Evolutionary conservation across 2,113 vertebrate species (phyloP).

Genomic region (Embiotoca jacksoni): DNA sequence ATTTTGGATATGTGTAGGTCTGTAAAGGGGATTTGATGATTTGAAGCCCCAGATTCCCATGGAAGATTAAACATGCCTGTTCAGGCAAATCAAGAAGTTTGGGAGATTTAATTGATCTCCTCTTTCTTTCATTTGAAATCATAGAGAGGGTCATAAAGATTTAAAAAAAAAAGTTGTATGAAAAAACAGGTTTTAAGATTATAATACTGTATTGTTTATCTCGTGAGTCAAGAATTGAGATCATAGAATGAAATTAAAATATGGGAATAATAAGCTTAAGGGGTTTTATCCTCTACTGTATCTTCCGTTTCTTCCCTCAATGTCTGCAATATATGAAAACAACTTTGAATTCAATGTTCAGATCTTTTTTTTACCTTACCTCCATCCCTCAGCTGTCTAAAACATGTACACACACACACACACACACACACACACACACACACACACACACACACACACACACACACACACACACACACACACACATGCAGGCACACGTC

Average conservation of each 20-base stretch:
- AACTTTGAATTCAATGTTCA: not conserved
- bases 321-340: not conserved
- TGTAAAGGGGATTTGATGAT: slow-evolving; percentile 3
- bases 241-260: too few relatives aligned
- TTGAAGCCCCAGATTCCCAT: not conserved
- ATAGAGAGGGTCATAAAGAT: not conserved
- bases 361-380: not conserved
- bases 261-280: too few relatives aligned
- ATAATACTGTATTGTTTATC: too few relatives aligned
- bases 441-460: not conserved
- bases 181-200: too few relatives aligned
- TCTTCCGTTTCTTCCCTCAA: too few relatives aligned
- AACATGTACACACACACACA: not conserved
- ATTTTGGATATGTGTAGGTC: not conserved
- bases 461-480: not conserved
- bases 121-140: not conserved
- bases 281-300: too few relatives aligned
- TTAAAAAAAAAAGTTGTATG: too few relatives aligned
- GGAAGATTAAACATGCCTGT: not conserved
- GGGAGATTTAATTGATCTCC: not conserved
- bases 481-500: not conserved
- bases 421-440: not conserved
- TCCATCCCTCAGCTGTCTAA: not conserved
- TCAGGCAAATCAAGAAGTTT: not conserved
- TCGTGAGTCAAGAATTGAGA: too few relatives aligned